Evolutionary conservation across 2,888 invertebrate genomes (phyloP).

Genomic region (Ctenicera cuprea): DNA sequence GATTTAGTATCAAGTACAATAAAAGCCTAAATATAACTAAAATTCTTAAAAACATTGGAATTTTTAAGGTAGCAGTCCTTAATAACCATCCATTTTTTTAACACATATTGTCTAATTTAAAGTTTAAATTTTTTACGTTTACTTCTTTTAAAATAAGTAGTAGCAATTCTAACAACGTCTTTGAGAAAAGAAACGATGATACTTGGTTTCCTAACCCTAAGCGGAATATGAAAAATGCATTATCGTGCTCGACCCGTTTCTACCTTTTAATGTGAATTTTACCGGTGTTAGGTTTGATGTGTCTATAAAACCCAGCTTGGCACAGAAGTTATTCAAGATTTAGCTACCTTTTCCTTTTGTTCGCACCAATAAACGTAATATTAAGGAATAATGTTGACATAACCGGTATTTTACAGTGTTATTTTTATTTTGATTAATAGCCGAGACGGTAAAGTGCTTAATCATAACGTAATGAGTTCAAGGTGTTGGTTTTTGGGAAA

Average conservation of each 20-base stretch:
- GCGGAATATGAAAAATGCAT: slow-evolving; percentile 40
- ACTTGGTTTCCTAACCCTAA: slow-evolving; percentile 22
- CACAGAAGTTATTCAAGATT: slow-evolving; percentile 32
- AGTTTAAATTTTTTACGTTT: too few species aligned
- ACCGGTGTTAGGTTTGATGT: slow-evolving; percentile 44
- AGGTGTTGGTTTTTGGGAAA: too few species aligned
- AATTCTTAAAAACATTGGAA: too few species aligned
- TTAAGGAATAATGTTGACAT: slow-evolving; percentile 6
- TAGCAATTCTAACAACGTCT: neutral
- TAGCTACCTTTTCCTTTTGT: slow-evolving; percentile 16
- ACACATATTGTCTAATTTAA: too few species aligned
- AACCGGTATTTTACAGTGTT: neutral
- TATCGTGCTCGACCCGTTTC: slow-evolving; percentile 33
- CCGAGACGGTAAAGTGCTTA: neutral
- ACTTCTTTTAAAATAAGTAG: neutral
- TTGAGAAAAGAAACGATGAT: neutral
- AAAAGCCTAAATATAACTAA: too few species aligned
- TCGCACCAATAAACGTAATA: slow-evolving; percentile 16
- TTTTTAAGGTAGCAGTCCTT: too few species aligned
- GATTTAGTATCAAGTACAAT: too few species aligned
- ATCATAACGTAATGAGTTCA: neutral
- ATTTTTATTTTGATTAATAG: slow-evolving; percentile 14
- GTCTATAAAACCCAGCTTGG: slow-evolving; percentile 44
- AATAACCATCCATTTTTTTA: too few species aligned
- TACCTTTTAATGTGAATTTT: slow-evolving; percentile 45